Conservation (phyloP, 2,113 vertebrate species). For the Lepisosteus osseus region DNA sequence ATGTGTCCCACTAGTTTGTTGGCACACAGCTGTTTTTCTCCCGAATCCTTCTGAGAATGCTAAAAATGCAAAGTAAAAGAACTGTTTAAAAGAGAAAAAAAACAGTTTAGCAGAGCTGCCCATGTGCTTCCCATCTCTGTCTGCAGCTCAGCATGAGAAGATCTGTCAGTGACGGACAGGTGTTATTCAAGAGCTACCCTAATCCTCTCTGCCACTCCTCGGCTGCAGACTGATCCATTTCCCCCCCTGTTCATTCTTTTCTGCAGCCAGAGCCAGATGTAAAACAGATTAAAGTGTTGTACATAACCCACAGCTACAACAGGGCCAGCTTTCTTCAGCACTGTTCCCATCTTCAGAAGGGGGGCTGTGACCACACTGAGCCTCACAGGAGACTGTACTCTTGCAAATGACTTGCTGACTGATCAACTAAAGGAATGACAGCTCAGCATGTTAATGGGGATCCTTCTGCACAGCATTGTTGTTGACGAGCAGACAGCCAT, state of each 20-base stretch:
- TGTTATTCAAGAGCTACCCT: constrained; percentile 52
- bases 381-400: not conserved
- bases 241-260: constrained; percentile 32
- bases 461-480: constrained; percentile 17
- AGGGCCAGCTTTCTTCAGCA: constrained; percentile 9
- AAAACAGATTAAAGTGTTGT: constrained; percentile 48
- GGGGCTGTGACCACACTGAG: constrained; percentile 10
- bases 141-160: constrained; percentile 42
- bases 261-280: constrained; percentile 51
- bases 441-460: constrained; percentile 43
- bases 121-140: constrained; percentile 37
- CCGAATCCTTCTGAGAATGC: constrained; percentile 46
- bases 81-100: constrained; percentile 45
- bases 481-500: not conserved
- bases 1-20: constrained; percentile 49
- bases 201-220: constrained; percentile 38
- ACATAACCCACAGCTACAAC: constrained; percentile 29
- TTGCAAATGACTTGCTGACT: constrained; percentile 36
- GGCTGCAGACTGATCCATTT: constrained; percentile 41
- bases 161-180: constrained; percentile 63
- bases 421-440: constrained; percentile 27
- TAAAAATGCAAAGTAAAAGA: constrained; percentile 59
- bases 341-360: constrained; percentile 25
- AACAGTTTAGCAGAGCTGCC: constrained; percentile 46
- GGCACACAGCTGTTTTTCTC: constrained; percentile 60